A percentile compares a stretch with the other conserved stretches of the same genome.
Conservation (phyloP, 2,797 vertebrate genomes). For the Melopsittacus undulatus region DNA sequence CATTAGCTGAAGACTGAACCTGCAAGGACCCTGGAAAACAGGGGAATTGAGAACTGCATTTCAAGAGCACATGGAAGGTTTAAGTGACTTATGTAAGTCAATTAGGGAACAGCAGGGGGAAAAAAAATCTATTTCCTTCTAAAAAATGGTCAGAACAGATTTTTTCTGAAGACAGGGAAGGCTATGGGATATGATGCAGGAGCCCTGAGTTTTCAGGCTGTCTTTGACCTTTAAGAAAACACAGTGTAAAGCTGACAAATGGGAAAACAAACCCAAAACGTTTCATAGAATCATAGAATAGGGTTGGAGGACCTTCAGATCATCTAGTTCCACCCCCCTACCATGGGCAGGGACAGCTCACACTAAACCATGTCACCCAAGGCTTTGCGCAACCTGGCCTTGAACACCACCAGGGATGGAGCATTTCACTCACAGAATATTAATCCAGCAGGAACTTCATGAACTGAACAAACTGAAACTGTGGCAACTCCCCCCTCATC, state of each 20-base stretch:
- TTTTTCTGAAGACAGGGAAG: neutral
- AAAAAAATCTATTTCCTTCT: neutral
- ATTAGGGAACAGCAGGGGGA: neutral
- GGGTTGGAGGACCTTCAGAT: neutral
- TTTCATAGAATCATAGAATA: neutral
- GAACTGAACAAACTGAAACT: conserved; percentile 20
- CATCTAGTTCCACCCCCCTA: neutral
- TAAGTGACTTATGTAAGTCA: neutral
- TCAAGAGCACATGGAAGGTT: neutral
- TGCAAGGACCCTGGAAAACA: neutral
- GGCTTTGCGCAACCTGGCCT: neutral
- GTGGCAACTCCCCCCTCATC: neutral
- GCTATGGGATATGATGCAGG: neutral
- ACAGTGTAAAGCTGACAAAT: neutral
- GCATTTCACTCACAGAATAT: neutral
- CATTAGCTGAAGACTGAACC: neutral
- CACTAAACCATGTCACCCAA: neutral
- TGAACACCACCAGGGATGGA: neutral
- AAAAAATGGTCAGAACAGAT: neutral
- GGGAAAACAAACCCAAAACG: neutral
- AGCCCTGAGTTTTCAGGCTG: neutral
- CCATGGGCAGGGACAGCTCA: too few species aligned
- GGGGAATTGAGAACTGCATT: neutral
- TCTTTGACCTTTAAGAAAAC: neutral
- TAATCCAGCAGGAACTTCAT: conserved; percentile 17